Conservation (phyloP, 2,113 vertebrate genomes). For the Equus przewalskii region DNA sequence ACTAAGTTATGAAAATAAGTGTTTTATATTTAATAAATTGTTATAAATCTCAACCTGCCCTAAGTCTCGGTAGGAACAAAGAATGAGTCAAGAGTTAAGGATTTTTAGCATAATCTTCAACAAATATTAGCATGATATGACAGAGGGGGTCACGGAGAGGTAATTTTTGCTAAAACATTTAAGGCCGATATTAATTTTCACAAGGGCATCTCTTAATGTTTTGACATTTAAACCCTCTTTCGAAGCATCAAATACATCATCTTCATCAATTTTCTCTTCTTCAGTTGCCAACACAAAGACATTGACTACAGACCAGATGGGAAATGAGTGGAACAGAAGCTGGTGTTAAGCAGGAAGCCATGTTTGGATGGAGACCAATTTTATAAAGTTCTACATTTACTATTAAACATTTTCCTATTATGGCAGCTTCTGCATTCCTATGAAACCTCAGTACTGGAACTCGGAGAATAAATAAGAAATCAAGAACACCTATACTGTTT, state of each 20-base stretch:
- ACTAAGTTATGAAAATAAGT: background rate
- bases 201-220: background rate
- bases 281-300: background rate
- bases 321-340: background rate
- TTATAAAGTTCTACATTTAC: background rate
- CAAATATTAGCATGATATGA: background rate
- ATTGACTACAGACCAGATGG: background rate
- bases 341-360: background rate
- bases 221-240: conserved; percentile 11
- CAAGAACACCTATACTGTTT: background rate
- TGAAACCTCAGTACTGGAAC: background rate
- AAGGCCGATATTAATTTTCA: conserved; percentile 20
- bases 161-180: background rate
- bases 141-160: background rate
- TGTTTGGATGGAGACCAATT: background rate
- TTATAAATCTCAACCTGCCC: background rate
- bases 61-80: background rate
- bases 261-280: background rate
- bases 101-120: background rate
- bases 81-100: background rate
- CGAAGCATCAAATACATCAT: conserved; percentile 5
- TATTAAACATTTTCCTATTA: background rate
- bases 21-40: background rate
- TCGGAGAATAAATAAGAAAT: background rate
- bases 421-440: background rate